Conservation (phyloP, 1,140 invertebrate genomes). For the Scylla paramamosain region DNA sequence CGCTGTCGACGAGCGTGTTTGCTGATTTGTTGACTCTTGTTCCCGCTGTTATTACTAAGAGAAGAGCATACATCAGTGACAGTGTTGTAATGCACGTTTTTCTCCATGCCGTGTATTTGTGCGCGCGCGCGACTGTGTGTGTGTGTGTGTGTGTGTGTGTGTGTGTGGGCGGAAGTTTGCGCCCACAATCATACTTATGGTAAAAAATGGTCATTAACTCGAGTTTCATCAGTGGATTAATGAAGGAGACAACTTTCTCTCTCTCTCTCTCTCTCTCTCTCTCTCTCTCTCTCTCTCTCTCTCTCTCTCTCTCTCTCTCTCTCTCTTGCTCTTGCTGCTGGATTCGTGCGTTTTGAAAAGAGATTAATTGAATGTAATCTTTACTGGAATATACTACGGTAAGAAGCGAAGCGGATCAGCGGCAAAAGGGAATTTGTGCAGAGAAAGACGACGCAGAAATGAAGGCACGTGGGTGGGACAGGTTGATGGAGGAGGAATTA, state of each 20-base stretch:
- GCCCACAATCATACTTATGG: neutral
- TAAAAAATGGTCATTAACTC: neutral
- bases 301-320: too few species aligned
- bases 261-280: too few species aligned
- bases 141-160: slow-evolving; percentile 30
- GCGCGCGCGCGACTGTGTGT: neutral
- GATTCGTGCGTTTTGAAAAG: neutral
- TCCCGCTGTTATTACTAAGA: neutral
- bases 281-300: too few species aligned
- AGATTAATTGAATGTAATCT: neutral
- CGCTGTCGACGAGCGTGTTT: neutral
- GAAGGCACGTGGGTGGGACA: neutral
- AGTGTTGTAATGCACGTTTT: neutral
- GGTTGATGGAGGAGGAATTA: neutral
- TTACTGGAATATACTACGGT: neutral
- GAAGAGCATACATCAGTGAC: neutral
- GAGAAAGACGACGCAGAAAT: neutral
- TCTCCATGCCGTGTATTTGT: neutral
- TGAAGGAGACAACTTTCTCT: neutral
- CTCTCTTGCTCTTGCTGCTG: neutral
- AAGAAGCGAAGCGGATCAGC: neutral
- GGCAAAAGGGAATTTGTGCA: too few species aligned
- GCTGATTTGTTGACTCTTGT: neutral
- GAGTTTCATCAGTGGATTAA: neutral
- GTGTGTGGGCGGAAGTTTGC: neutral